Base-by-base conservation (phyloP, 2,113 vertebrate species). In the Panthera tigris region DNA sequence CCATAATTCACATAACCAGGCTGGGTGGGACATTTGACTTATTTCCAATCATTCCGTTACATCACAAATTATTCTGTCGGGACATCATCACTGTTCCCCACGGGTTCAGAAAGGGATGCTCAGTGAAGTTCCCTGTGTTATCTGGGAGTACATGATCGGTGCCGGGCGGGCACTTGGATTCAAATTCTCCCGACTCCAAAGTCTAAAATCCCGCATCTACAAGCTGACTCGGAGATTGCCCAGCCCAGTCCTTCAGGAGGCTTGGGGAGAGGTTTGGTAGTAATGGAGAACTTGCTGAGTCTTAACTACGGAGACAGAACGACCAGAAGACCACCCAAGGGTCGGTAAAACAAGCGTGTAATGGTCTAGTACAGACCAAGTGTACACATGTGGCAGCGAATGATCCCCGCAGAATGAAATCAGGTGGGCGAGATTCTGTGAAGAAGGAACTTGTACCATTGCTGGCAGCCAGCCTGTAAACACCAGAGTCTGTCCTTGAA, bases 51-150 rank as follows among this genome's bases (percentile, higher is more conserved):
- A 48, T 94, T 90, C 66, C 50, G 52, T 97, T 89, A 41, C 16
- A 76, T 41, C 63, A 29, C 55, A 92, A 65, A 88, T 92, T 76
- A 84, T 96, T 95, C 94, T 61, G n/a, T 89, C 52, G 69, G 96
- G 36, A 55, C 23, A 18, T 7, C 50, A 66, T 65, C 45, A 66
- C 45, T 65, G n/a, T 45, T 12, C 61, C n/a, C 78, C 19, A 15
- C 27, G 92, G 66, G 41, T 69, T 71, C 41, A 61, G 61, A 83
- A 84, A 89, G 14, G 36, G 61, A 45, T 89, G 68, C 23, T 80
- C 23, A 1, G 16, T 19, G 39, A 71, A 12, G 31, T 36, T 36
- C 84, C 23, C 12, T 3, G 7, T 14, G n/a, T 63, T 71, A 33
- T 39, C 55, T 21, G 5, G 61, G 31, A 86, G 73, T 19, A 14